Evolutionary conservation across 2,888 invertebrate genomes (phyloP).

Genomic region (Chydorus sphaericus): DNA sequence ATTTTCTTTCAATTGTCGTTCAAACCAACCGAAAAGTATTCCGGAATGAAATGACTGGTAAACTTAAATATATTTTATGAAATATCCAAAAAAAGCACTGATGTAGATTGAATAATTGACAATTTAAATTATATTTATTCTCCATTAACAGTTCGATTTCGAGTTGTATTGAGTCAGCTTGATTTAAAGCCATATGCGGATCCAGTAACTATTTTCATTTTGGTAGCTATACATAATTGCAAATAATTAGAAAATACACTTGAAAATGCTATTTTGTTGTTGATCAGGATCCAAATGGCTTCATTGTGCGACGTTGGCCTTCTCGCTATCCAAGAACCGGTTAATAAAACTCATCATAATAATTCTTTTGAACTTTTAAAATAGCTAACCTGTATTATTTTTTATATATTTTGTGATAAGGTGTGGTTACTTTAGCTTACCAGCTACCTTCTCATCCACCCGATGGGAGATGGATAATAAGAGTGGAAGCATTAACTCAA

Average conservation of each 20-base stretch:
- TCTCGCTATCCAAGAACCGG: conserved; percentile 29
- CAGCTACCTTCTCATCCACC: conserved; percentile 27
- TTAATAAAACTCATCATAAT: too few species aligned
- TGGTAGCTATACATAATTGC: conserved; percentile 28
- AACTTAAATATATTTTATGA: too few species aligned
- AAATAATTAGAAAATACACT: conserved; percentile 2
- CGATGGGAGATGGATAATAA: conserved; percentile 29
- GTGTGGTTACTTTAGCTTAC: conserved; percentile 28
- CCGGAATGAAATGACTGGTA: too few species aligned
- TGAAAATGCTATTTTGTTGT: background rate
- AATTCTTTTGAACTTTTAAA: background rate
- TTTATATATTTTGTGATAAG: conserved; percentile 20
- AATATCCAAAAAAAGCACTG: too few species aligned
- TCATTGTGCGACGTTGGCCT: conserved; percentile 30
- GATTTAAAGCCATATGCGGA: conserved; percentile 30
- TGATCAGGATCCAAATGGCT: conserved; percentile 28
- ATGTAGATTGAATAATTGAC: too few species aligned
- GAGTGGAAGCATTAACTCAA: conserved; percentile 27
- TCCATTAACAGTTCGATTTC: conserved; percentile 28
- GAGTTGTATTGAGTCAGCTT: conserved; percentile 28
- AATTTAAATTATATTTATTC: too few species aligned
- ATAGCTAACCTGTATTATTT: background rate
- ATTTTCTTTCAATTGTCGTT: too few species aligned
- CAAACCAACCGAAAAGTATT: too few species aligned
- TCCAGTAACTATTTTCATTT: conserved; percentile 28